These are phyloP conservation scores for Lasioglossum figueresi DNA, from an alignment of 2,888 invertebrate species.

Conservation along the genomic window DNA sequence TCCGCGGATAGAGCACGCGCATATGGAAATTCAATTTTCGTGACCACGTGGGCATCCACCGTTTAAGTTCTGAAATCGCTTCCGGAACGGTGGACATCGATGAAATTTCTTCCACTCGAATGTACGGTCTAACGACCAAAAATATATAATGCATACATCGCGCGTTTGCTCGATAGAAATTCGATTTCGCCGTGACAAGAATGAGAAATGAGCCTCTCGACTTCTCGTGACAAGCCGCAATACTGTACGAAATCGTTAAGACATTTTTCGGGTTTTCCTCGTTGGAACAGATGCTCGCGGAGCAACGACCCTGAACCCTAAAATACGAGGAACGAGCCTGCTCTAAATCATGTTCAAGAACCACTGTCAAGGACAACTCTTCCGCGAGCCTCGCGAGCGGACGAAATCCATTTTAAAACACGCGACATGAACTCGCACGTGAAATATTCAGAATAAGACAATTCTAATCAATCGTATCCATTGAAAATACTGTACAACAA, in stretches of 20 bases:
- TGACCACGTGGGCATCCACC: background rate
- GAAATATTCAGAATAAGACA: background rate
- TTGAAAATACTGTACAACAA: background rate
- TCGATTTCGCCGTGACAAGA: slow-evolving; percentile 34
- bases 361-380: slow-evolving; percentile 10
- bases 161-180: slow-evolving; percentile 12
- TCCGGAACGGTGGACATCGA: background rate
- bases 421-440: background rate
- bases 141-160: slow-evolving; percentile 15
- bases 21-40: slow-evolving; percentile 4
- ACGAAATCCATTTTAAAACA: background rate
- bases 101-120: slow-evolving; percentile 2
- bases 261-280: background rate
- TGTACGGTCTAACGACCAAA: slow-evolving; percentile 6
- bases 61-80: slow-evolving; percentile 3
- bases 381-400: background rate
- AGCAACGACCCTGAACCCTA: slow-evolving; percentile 15
- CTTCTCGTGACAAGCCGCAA: slow-evolving; percentile 11
- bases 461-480: background rate
- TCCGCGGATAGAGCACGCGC: background rate
- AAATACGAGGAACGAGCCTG: background rate
- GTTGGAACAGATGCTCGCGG: background rate
- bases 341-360: background rate
- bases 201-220: slow-evolving; percentile 43
- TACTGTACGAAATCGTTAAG: background rate